Percentiles rank a stretch among this genome's conserved stretches.
These are phyloP conservation scores for Netelia virgata DNA, from an alignment of 2,888 invertebrate species.

Conservation along the genomic window DNA sequence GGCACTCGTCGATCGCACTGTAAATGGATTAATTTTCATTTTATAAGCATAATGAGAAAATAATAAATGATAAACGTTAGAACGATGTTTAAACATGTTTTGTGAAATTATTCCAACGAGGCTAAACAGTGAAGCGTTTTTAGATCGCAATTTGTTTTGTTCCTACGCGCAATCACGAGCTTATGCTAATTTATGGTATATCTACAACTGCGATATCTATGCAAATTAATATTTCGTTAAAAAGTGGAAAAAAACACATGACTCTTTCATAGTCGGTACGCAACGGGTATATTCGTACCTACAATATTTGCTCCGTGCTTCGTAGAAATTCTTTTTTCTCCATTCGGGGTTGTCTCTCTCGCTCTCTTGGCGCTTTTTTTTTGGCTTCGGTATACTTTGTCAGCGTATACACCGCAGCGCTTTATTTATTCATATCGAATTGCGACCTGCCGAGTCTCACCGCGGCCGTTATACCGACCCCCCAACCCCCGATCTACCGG, in stretches of 20 bases:
- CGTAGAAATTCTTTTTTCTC: not conserved
- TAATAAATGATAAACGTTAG: not conserved
- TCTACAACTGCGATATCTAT: conserved; percentile 12
- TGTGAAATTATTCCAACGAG: not conserved
- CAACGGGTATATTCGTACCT: not conserved
- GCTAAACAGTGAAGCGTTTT: not conserved
- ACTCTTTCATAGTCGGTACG: not conserved
- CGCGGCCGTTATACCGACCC: conserved; percentile 66
- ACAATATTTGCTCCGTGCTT: conserved; percentile 15
- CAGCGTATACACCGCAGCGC: conserved; percentile 70
- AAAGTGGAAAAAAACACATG: conserved; percentile 19
- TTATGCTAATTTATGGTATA: conserved; percentile 48
- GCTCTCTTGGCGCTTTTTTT: conserved; percentile 37
- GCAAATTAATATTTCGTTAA: conserved; percentile 36
- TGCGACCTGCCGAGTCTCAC: conserved; percentile 67
- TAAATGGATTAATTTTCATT: not conserved
- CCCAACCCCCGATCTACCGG: not conserved
- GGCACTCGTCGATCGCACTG: not conserved
- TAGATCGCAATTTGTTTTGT: conserved; percentile 3
- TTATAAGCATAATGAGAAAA: not conserved
- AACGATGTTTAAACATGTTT: not conserved
- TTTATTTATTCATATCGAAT: conserved; percentile 83
- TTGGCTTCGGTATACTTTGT: conserved; percentile 59
- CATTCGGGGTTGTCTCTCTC: conserved; percentile 14
- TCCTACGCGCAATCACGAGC: conserved; percentile 13